Base-by-base conservation (phyloP, 2,113 vertebrate species). In the Bubalus kerabau region DNA sequence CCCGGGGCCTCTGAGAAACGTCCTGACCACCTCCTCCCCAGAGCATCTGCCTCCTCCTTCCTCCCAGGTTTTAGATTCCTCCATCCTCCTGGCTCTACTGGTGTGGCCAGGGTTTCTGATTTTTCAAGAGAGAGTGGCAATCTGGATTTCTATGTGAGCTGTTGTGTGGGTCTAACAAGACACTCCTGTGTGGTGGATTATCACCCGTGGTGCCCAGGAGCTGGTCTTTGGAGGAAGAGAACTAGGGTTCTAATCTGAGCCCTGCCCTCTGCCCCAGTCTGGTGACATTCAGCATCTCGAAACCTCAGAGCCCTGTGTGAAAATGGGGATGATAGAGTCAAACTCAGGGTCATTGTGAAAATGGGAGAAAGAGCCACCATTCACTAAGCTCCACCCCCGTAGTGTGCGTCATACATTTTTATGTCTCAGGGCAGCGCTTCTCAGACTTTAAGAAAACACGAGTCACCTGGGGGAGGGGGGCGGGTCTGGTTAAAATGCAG, bases 1-100 rank as follows among this genome's bases (percentile, higher is more conserved):
- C 96, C 82, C 86, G 95, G 97, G 91, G 93, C 95, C 95, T 97
- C 87, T 97, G 89, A 97, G 81, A 95, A 85, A 93, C 76, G 91
- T 91, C 89, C 93, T 81, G 96, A 93, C 62, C 60, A 16, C 40
- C 50, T 52, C 56, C 40, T 13, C 23, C 57, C 87, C 91, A 96
- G 97, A 94, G 93, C 90, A 56, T 95, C 96, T 93, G 89, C 84
- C 80, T 93, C 91, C 96, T 93, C 91, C 90, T 24, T 94, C 11
- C 84, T 36, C 57, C 96, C 62, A 90, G 90, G 88, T 95, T 96
- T 96, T 95, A 89, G 97, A 94, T 92, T 88, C 50, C 81, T 57
- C 86, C 28, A 52, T 86, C 88, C 62, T 96, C 94, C 81, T 96
- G 94, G 87, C 83, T 96, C 83, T 14, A 46, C 26, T 91, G 71